Percentiles rank a stretch among this genome's conserved stretches.
phyloP scores from a whole-genome alignment of 2,888 invertebrate genomes.

The Trachelus stipa region DNA sequence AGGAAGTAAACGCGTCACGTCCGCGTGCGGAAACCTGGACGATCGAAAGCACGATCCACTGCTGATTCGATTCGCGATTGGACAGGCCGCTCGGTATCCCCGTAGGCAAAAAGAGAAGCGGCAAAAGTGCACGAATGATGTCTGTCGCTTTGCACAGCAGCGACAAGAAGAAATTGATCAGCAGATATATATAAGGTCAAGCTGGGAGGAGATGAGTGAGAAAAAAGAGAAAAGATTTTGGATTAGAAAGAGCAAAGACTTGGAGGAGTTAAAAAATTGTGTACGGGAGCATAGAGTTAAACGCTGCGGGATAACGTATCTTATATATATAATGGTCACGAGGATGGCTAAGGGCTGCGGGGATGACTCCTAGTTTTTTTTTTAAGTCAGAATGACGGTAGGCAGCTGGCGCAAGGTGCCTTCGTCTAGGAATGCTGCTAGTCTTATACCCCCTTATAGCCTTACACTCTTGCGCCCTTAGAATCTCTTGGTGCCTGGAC shows the following conservation, averaged over 20 bases:
- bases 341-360: not conserved
- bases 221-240: not conserved
- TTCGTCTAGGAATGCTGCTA: conserved; percentile 26
- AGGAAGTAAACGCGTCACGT: not conserved
- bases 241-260: not conserved
- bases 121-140: not conserved
- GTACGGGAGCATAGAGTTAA: not conserved
- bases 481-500: not conserved
- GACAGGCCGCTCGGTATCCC: not conserved
- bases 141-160: not conserved
- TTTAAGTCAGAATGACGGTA: conserved; percentile 21
- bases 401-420: conserved; percentile 38
- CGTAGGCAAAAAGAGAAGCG: not conserved
- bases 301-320: not conserved
- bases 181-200: not conserved
- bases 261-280: not conserved
- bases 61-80: not conserved
- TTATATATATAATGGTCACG: not conserved
- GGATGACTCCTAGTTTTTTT: conserved; percentile 24
- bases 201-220: not conserved
- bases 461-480: not conserved
- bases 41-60: not conserved
- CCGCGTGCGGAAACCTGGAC: not conserved
- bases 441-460: not conserved
- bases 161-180: not conserved